Evolutionary conservation across 2,113 vertebrate species (phyloP), one percentile per base, ranked within the genome.

Genomic region (Neogobius melanostomus): DNA sequence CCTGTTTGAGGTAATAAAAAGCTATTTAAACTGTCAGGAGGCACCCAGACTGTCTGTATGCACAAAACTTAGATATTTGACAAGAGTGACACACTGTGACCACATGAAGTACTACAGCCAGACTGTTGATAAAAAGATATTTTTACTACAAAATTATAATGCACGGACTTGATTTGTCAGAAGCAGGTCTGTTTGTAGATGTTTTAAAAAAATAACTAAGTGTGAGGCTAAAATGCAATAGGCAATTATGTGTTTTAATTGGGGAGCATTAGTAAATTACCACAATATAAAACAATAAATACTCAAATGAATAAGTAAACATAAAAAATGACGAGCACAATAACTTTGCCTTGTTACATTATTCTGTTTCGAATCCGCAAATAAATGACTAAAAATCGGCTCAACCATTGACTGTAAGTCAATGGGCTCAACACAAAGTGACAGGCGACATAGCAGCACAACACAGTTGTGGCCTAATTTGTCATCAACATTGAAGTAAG

Each of bases 71-170:
- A 11, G 57, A 15, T 43, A 44, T 82, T 82, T 60, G 75, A 21
- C 67, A 67, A 81, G 77, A 82, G 77, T 59, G 53, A 60, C 87
- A 84, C 72, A 82, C 65, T 68, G 77, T 83, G 89, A 72, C 14
- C 42, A 45, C 51, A 74, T 6, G 7, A 64, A 59, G 21, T 43
- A 57, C 16, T 76, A 52, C 76, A 84, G 15, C 46, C 5, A 17
- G 11, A 12, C 50, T 36, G 28, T 36, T 36, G 28, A 36, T 3
- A 36, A 36, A 36, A 36, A 36, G 1, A 36, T 36, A 36, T 36
- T 36, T 36, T 36, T 36, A 36, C 28, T 36, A 36, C 28, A 36
- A 36, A 36, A 36, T 36, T 36, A 36, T 36, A 36, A 4, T 36
- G 28, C 28, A 36, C 28, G 28, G 28, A 36, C 3, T 2, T 36